A percentile compares a stretch with the other conserved stretches of the same genome.
phyloP scores from a whole-genome alignment of 2,888 invertebrate species.

The Allacma fusca region DNA sequence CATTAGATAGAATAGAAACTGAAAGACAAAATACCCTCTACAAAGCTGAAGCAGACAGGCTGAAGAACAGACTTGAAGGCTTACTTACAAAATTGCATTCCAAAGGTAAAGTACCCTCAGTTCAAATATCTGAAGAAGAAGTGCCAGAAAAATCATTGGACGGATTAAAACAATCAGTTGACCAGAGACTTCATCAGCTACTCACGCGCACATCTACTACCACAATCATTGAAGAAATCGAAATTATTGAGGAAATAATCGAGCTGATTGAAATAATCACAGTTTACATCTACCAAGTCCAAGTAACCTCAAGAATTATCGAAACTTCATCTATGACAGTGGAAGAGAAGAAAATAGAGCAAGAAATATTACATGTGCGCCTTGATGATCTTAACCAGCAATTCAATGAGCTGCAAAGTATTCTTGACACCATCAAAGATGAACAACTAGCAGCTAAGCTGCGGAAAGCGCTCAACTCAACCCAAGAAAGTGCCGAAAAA shows the following conservation, averaged over 20 bases:
- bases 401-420: constrained; percentile 70
- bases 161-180: constrained; percentile 8
- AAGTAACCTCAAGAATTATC: constrained; percentile 74
- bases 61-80: constrained; percentile 26
- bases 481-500: neutral
- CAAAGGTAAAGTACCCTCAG: neutral
- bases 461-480: neutral
- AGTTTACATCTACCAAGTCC: constrained; percentile 84
- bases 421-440: constrained; percentile 5
- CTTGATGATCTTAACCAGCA: constrained; percentile 65
- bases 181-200: constrained; percentile 6
- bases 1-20: neutral
- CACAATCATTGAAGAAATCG: constrained; percentile 72
- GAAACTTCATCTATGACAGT: constrained; percentile 64
- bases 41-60: constrained; percentile 71
- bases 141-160: neutral
- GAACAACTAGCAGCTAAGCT: constrained; percentile 1
- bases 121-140: neutral
- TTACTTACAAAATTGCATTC: constrained; percentile 8
- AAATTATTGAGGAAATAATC: constrained; percentile 74
- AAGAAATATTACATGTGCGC: constrained; percentile 64
- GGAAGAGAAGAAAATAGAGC: constrained; percentile 43
- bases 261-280: constrained; percentile 82
- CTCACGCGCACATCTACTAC: constrained; percentile 59
- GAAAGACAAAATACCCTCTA: constrained; percentile 77